These are phyloP conservation scores for Gymnarchus niloticus DNA, from an alignment of 2,113 vertebrate species.

Conservation along the genomic window DNA sequence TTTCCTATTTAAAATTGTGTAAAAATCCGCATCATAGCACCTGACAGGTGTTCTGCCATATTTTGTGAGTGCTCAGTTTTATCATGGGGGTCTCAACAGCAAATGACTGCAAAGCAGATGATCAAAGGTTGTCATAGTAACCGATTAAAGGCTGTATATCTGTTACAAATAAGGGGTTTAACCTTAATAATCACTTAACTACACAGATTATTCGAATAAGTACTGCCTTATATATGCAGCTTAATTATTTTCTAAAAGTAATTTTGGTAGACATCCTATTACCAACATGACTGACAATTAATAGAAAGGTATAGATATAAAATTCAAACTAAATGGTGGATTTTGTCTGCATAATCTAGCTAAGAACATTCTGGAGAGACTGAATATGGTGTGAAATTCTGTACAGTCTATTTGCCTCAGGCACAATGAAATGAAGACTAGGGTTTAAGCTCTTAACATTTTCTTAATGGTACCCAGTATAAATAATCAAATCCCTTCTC, in stretches of 20 bases:
- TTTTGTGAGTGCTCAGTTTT: neutral
- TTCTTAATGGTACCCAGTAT: slow-evolving; percentile 2
- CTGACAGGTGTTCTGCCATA: neutral
- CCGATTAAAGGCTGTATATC: neutral
- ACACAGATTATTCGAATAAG: neutral
- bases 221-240: neutral
- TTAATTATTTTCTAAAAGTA: neutral
- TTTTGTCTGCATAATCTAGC: neutral
- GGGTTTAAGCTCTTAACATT: neutral
- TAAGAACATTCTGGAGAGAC: neutral
- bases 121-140: neutral
- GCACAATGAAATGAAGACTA: neutral
- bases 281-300: neutral
- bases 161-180: neutral
- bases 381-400: neutral
- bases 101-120: neutral
- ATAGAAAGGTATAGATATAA: neutral
- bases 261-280: neutral
- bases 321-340: neutral
- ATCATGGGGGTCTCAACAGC: neutral
- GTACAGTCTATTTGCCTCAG: neutral
- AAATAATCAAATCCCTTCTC: neutral
- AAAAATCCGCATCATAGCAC: neutral
- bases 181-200: neutral
- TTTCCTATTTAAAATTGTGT: neutral